phyloP scores from a whole-genome alignment of 2,113 vertebrate species.

The Gobio gobio region DNA sequence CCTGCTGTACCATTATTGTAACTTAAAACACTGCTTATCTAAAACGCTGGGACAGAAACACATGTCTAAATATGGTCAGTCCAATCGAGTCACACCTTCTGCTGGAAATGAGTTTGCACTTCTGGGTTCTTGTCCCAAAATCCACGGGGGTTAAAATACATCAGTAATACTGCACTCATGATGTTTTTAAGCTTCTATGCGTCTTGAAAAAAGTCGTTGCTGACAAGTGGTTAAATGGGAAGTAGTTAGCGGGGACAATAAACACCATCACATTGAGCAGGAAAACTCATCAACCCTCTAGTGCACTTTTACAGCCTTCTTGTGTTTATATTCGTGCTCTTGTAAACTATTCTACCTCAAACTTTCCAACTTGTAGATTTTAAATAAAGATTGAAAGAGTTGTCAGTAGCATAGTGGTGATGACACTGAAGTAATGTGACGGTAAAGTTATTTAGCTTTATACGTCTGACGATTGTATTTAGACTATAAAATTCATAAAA shows the following conservation, averaged over 20 bases:
- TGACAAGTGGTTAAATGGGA: too few relatives aligned
- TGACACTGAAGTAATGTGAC: neutral
- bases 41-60: neutral
- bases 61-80: neutral
- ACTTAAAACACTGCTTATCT: neutral
- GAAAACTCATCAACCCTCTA: too few relatives aligned
- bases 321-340: neutral
- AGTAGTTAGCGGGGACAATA: too few relatives aligned
- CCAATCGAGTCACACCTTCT: neutral
- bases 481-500: neutral
- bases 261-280: too few relatives aligned
- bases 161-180: too few relatives aligned
- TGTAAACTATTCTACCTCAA: neutral
- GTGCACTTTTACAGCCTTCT: too few relatives aligned
- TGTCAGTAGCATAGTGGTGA: neutral
- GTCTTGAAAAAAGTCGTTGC: too few relatives aligned
- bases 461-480: neutral
- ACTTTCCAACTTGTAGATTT: neutral
- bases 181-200: too few relatives aligned
- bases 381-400: neutral
- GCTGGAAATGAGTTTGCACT: too few relatives aligned
- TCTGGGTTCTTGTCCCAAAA: too few relatives aligned
- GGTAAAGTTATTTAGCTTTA: neutral
- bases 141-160: too few relatives aligned
- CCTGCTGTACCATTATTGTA: neutral